Base-by-base conservation (phyloP, 2,113 vertebrate genomes). In the Hystrix brachyura region DNA sequence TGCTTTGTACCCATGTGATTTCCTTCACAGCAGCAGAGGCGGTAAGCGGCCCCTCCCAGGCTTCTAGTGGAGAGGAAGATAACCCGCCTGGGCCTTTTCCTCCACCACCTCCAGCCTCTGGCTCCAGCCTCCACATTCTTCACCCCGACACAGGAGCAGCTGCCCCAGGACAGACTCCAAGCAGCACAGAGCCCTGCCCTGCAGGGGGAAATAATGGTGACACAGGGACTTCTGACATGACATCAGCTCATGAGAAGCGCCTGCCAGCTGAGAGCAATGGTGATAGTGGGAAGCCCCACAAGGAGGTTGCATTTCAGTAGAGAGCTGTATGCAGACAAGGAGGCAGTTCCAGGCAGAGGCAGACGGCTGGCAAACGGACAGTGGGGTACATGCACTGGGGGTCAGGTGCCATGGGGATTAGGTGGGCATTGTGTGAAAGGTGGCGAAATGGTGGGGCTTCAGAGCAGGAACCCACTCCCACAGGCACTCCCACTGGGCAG, bases 121-220 rank as follows among this genome's bases (percentile, higher is more conserved):
- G 15, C 48, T 57, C 29, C 48, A 25, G 4, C 5, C 32, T 55
- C 71, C 32, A 25, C 13, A 4, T 62, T 23, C 64, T 79, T 34
- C 15, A 10, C 2, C 11, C 7, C 65, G 21, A 55, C 27, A 14
- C 10, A 0, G 32, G 69, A n/a, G 29, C 12, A 0, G 27, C 71
- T 27, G 1, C 29, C 11, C 1, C 0, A 21, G 0, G 8, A 7
- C 76, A 15, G 11, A 27, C 0, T 21, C 53, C 19, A 6, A 53
- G 3, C 34, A 15, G 78, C 12, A 32, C 25, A 29, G 13, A 17
- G 10, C 23, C 83, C 86, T 62, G 48, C 18, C 48, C 57, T 32
- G 0, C 15, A 3, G 0, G 2, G 8, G 18, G 55, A 27, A 10
- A 55, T 21, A 7, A 43, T 0, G 3, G 55, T 8, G 25, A 74